phyloP scores from a whole-genome alignment of 2,113 vertebrate genomes.

The Sitta europaea region DNA sequence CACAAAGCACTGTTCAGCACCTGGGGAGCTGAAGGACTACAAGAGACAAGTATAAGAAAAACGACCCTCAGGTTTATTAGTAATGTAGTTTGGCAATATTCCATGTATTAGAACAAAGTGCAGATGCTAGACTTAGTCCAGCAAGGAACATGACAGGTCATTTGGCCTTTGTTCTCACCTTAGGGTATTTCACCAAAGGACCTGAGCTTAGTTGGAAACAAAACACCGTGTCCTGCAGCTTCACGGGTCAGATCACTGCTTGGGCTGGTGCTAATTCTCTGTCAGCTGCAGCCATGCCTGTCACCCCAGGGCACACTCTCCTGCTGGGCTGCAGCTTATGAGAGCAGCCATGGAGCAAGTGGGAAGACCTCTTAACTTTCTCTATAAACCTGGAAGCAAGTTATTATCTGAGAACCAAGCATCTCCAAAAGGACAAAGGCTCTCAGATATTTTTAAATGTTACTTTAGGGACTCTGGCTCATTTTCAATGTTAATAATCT shows the following conservation, averaged over 20 bases:
- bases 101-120: not conserved
- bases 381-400: not conserved
- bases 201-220: not conserved
- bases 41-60: not conserved
- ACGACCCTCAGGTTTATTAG: not conserved
- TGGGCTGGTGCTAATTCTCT: not conserved
- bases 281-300: not conserved
- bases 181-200: not conserved
- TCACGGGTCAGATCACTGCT: not conserved
- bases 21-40: not conserved
- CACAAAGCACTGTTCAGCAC: not conserved
- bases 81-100: not conserved
- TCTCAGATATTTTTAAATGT: not conserved
- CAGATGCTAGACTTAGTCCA: not conserved
- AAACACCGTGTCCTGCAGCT: not conserved
- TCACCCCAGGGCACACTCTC: not conserved
- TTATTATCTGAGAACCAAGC: not conserved
- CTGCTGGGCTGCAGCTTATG: not conserved
- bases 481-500: conserved; percentile 18
- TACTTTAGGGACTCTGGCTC: not conserved
- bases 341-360: not conserved
- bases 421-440: not conserved
- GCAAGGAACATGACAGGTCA: not conserved
- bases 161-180: not conserved
- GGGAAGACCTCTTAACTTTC: not conserved